These are phyloP conservation scores for Xerus inauris DNA, from an alignment of 2,113 vertebrate genomes.

Conservation along the genomic window DNA sequence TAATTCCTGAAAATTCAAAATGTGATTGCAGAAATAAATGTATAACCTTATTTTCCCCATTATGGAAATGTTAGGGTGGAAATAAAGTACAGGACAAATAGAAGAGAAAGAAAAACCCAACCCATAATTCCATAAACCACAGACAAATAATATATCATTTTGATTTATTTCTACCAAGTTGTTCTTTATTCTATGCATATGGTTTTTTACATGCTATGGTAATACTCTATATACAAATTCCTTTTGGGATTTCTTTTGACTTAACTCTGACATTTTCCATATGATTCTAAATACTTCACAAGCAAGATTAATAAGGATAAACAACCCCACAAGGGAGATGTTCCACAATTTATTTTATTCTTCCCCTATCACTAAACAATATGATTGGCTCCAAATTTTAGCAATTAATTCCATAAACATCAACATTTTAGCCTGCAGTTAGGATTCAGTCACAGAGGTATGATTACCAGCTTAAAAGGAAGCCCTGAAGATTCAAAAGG, in stretches of 20 bases:
- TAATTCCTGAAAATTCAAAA: constrained; percentile 47
- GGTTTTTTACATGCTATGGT: background rate
- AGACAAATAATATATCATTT: background rate
- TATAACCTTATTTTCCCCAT: background rate
- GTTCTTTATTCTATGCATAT: background rate
- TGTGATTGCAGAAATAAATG: background rate
- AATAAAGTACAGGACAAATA: background rate
- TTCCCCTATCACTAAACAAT: background rate
- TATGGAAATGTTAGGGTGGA: background rate
- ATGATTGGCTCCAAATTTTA: constrained; percentile 31
- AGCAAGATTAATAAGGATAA: constrained; percentile 25
- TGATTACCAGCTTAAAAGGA: background rate
- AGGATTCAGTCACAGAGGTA: background rate
- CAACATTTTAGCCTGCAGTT: background rate
- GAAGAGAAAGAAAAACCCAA: background rate
- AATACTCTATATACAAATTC: constrained; percentile 12
- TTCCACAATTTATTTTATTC: constrained; percentile 12
- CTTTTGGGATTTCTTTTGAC: background rate
- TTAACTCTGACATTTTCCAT: constrained; percentile 31
- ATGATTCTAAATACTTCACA: constrained; percentile 49
- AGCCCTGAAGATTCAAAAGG: constrained; percentile 5
- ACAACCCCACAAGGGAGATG: background rate
- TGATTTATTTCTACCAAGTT: constrained; percentile 34
- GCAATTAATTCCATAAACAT: constrained; percentile 20
- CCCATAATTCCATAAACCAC: background rate